Evolutionary conservation across 2,113 vertebrate species (phyloP), one percentile per base, ranked within the genome.

Genomic region (Nothocercus julius): DNA sequence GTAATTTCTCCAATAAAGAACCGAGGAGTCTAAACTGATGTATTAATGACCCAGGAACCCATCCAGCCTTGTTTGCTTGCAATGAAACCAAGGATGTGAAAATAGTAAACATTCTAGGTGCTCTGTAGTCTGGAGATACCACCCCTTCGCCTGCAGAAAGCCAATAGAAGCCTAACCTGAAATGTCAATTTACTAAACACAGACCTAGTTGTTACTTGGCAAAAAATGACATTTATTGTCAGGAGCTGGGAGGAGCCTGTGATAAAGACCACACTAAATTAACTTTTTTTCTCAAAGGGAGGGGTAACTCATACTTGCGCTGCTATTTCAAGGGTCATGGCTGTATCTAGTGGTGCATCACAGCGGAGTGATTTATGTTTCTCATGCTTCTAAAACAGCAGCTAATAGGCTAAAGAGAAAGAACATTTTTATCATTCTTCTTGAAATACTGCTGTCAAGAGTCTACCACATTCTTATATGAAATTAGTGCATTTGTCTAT

Each of bases 91-190:
- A 51, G 62, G 67, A 62, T 81, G 38, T 66, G 85, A 93, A 87
- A 94, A 76, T 66, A 87, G 92, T 53, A 87, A 91, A 54, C 30
- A 36, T 7, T 73, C n/a, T 81, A 51, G 6, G 17, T 44, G 17
- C 70, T 84, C 77, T 34, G 36, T 69, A 64, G 62, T 72, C 30
- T 21, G 32, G 40, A 93, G 75, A 82, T 53, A 56, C 61, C 82
- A 58, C 44, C 91, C 85, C 45, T 91, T 78, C 90, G 67, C 69
- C 88, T 93, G 42, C 72, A 96, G 76, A 84, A 88, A 93, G 82
- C 18, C 53, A 70, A 38, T 49, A 84, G 83, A 58, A 95, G 15
- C 51, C 67, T 61, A 83, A 63, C 38, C 85, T 92, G 70, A 96
- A 94, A 81, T 49, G 89, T 11, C 63, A 59, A 51, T 61, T 83